Evolutionary conservation across 2,113 vertebrate species (phyloP), one percentile per base, ranked within the genome.

Genomic region (Piliocolobus tephrosceles): DNA sequence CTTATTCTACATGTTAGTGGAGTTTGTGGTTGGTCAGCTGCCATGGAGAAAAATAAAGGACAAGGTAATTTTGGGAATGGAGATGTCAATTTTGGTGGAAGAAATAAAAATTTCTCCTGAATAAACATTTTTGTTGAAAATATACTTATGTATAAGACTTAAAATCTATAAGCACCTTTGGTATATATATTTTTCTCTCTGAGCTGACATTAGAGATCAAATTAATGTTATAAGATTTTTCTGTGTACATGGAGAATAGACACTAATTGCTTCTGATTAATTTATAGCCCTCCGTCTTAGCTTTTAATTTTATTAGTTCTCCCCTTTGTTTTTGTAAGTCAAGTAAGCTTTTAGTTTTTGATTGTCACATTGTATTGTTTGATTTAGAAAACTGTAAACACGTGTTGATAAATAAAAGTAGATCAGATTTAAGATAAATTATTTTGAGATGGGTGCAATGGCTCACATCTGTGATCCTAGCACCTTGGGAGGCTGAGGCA

Each of bases 11-110:
- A 99, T 99, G 99, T 98, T 99, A 98, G 99, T 99, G 96, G 99
- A 99, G 97, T 99, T 99, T 98, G 99, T 99, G 86, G 99, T 99
- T 87, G 99, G 99, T 58, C 99, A 99, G 95, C 97, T 99, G 96
- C 99, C 99, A n/a, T 99, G 99, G 99, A 99, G 99, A 98, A 99
- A 99, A 98, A 99, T 99, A 98, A 99, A 99, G 98, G 99, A 99
- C 98, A 99, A 99, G 99, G 99, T 99, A 98, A 99, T 96, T 94
- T 73, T 96, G 73, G 85, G 97, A 91, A 82, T 88, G 23, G 32
- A 82, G 92, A 96, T 85, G 4, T 50, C 68, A 80, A 10, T 97
- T 94, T 94, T 93, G 16, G 13, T 85, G n/a, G 72, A 45, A 58
- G 22, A 0, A 5, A 73, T n/a, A 80, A 84, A 96, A 32, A 30